phyloP scores from a whole-genome alignment of 2,888 invertebrate genomes.

The Amphiduros pacificus region DNA sequence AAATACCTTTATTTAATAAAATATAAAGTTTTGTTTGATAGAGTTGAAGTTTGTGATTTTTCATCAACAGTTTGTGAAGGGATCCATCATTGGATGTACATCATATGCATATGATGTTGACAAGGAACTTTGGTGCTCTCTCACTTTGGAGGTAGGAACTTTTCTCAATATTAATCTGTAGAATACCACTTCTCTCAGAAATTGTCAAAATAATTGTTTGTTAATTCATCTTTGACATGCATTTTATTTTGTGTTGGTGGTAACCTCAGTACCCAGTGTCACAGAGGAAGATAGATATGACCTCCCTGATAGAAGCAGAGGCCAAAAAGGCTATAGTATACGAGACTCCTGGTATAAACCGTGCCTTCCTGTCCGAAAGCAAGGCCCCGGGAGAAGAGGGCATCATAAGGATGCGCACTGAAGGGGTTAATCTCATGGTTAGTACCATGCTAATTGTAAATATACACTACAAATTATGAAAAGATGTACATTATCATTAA shows the following conservation, averaged over 20 bases:
- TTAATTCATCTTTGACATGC: too few relatives aligned
- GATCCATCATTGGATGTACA: not conserved
- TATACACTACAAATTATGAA: too few relatives aligned
- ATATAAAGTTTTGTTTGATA: too few relatives aligned
- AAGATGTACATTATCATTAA: too few relatives aligned
- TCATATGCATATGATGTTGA: slow-evolving; percentile 76
- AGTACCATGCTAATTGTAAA: too few relatives aligned
- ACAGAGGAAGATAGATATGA: slow-evolving; percentile 67
- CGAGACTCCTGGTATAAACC: slow-evolving; percentile 77
- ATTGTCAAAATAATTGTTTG: too few relatives aligned
- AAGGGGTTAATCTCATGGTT: slow-evolving; percentile 90
- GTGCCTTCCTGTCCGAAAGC: slow-evolving; percentile 76
- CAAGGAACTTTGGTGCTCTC: slow-evolving; percentile 80
- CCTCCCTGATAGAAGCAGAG: slow-evolving; percentile 63
- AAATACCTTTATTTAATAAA: too few relatives aligned
- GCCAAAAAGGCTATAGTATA: slow-evolving; percentile 76
- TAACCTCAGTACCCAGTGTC: too few relatives aligned
- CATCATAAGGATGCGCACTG: slow-evolving; percentile 76
- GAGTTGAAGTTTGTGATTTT: too few relatives aligned
- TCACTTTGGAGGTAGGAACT: slow-evolving; percentile 69
- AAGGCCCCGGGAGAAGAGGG: slow-evolving; percentile 38
- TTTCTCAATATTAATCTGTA: too few relatives aligned
- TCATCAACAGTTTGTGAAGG: not conserved
- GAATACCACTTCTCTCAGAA: too few relatives aligned
- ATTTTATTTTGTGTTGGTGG: too few relatives aligned